phyloP scores from a whole-genome alignment of 2,113 vertebrate species.

The Alexandromys fortis region DNA sequence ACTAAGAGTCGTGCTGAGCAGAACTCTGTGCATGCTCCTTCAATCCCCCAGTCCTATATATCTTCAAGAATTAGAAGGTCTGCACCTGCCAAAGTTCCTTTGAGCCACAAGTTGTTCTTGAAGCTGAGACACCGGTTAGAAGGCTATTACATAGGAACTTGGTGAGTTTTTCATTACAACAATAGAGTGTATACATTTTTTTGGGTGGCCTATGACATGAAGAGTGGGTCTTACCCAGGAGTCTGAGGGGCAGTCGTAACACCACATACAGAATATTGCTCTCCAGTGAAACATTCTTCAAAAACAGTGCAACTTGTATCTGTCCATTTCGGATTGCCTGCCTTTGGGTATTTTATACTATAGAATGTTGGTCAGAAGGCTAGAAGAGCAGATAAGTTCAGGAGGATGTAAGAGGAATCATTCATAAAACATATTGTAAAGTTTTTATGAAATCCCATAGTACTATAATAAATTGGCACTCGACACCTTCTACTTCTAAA shows the following conservation, averaged over 20 bases:
- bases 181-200: neutral
- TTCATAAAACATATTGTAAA: slow-evolving; percentile 52
- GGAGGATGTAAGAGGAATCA: neutral
- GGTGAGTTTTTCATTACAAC: neutral
- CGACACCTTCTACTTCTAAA: slow-evolving; percentile 57
- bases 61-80: neutral
- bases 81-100: neutral
- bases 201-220: neutral
- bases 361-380: neutral
- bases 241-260: neutral
- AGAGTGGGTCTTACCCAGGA: neutral
- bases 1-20: neutral
- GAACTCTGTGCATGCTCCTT: neutral
- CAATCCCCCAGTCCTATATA: fast-evolving
- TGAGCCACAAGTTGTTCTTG: neutral
- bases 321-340: slow-evolving; percentile 8
- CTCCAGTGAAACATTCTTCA: neutral
- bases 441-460: slow-evolving; percentile 60
- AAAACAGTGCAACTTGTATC: neutral
- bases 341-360: neutral
- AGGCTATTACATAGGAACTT: neutral
- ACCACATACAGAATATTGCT: neutral
- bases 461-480: slow-evolving; percentile 29
- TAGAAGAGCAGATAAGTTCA: neutral
- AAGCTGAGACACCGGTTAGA: neutral